These are phyloP conservation scores for Chelonoidis abingdonii DNA, from an alignment of 2,113 vertebrate genomes.

Conservation along the genomic window DNA sequence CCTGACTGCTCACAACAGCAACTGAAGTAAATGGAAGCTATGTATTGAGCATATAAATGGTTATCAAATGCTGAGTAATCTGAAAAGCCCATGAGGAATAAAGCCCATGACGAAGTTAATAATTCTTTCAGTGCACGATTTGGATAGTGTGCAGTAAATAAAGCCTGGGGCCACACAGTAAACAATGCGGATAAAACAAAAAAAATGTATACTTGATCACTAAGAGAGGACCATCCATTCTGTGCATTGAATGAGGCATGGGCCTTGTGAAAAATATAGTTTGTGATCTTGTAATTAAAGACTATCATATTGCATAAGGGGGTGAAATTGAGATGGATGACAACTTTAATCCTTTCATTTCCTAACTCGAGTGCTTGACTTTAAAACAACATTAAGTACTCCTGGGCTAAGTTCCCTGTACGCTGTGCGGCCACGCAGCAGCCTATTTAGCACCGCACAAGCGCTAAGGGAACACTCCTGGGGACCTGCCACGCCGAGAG, in stretches of 20 bases:
- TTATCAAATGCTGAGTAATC: background rate
- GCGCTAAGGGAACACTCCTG: too few relatives aligned
- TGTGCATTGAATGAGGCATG: too few relatives aligned
- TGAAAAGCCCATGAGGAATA: background rate
- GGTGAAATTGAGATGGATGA: background rate
- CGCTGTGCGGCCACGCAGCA: fast-evolving
- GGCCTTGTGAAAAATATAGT: background rate
- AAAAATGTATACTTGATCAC: background rate
- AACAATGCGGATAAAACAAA: background rate
- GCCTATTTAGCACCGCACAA: too few relatives aligned
- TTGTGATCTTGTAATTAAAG: background rate
- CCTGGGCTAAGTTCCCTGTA: too few relatives aligned
- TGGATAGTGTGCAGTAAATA: background rate
- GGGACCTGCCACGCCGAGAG: too few relatives aligned
- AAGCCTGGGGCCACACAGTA: background rate
- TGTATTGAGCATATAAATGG: fast-evolving
- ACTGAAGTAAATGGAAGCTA: fast-evolving
- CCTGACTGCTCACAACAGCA: fast-evolving
- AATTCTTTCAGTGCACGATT: background rate
- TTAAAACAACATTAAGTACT: too few relatives aligned
- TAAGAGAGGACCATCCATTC: background rate
- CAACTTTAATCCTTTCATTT: conserved; percentile 28
- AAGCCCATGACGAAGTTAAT: too few relatives aligned
- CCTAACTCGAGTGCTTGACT: background rate
- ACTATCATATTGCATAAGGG: background rate